These are phyloP conservation scores for Heliangelus exortis DNA, from an alignment of 2,797 vertebrate species.

Conservation along the genomic window DNA sequence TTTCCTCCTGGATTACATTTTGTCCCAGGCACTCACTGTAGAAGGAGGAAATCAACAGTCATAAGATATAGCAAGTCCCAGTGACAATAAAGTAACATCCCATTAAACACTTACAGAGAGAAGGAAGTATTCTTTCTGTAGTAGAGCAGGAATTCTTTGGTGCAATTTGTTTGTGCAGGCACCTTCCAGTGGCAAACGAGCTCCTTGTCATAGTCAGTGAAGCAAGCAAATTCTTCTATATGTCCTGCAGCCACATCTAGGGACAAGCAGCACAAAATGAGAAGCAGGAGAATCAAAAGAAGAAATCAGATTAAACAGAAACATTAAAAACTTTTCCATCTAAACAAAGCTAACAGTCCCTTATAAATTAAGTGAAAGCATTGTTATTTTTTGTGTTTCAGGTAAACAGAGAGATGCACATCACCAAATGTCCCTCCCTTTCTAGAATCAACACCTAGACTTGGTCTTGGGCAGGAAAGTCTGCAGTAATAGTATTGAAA, in stretches of 20 bases:
- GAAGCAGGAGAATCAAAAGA: not conserved
- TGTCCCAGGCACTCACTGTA: not conserved
- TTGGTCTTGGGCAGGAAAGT: fast-evolving
- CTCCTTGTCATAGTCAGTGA: slow-evolving; percentile 61
- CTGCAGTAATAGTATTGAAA: not conserved
- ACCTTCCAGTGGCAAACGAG: slow-evolving; percentile 74
- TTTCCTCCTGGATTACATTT: not conserved
- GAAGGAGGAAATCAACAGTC: not conserved
- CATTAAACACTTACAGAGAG: not conserved
- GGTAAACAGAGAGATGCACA: not conserved
- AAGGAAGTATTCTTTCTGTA: not conserved
- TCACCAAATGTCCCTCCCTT: not conserved
- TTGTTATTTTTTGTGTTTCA: not conserved
- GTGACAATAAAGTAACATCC: not conserved
- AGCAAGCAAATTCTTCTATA: slow-evolving; percentile 40
- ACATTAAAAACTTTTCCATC: not conserved
- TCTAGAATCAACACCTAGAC: not conserved
- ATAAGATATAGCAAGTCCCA: not conserved
- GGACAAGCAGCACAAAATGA: not conserved
- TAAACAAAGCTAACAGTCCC: not conserved
- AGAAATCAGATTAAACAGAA: not conserved
- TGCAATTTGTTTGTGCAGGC: slow-evolving; percentile 45
- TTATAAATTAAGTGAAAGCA: not conserved
- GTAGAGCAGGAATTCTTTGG: slow-evolving; percentile 41
- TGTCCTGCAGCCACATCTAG: slow-evolving; percentile 17